Evolutionary conservation across 1,140 invertebrate genomes (phyloP).

Genomic region (Eubasilissa regina): DNA sequence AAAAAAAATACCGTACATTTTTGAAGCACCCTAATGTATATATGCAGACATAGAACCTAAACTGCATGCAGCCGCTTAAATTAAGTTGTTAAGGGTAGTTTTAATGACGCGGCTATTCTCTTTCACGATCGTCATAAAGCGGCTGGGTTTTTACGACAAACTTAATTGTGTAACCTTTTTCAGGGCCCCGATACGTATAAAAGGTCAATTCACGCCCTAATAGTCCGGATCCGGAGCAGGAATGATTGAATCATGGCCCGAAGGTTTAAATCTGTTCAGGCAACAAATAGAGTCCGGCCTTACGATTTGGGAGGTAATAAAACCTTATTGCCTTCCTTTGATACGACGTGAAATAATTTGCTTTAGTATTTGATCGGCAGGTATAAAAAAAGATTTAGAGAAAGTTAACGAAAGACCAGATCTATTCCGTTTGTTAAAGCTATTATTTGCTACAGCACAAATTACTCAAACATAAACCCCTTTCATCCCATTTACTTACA

Average conservation of each 20-base stretch:
- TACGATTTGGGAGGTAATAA: slow-evolving; percentile 33
- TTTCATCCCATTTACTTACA: too few species aligned
- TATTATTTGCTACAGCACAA: not conserved
- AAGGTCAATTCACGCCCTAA: slow-evolving; percentile 35
- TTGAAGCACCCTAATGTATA: too few species aligned
- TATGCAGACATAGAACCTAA: too few species aligned
- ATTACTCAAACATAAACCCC: too few species aligned
- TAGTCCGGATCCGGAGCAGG: slow-evolving; percentile 14
- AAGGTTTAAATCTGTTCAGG: slow-evolving; percentile 7
- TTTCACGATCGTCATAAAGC: slow-evolving; percentile 38
- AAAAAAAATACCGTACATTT: too few species aligned
- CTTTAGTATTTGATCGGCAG: slow-evolving; percentile 34
- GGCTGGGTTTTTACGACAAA: slow-evolving; percentile 36
- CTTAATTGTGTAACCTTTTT: slow-evolving; percentile 40
- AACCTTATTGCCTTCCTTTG: slow-evolving; percentile 32
- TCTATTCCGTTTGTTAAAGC: not conserved
- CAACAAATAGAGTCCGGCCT: slow-evolving; percentile 31
- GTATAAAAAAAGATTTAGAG: slow-evolving; percentile 13
- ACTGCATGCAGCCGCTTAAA: not conserved
- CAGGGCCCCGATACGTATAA: slow-evolving; percentile 5
- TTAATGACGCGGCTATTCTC: not conserved
- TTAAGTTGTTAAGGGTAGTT: slow-evolving; percentile 2
- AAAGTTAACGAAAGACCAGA: not conserved
- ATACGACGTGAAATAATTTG: slow-evolving; percentile 36
- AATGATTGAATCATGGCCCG: slow-evolving; percentile 28